Conservation (phyloP, 2,113 vertebrate species). For the Crypturellus undulatus region DNA sequence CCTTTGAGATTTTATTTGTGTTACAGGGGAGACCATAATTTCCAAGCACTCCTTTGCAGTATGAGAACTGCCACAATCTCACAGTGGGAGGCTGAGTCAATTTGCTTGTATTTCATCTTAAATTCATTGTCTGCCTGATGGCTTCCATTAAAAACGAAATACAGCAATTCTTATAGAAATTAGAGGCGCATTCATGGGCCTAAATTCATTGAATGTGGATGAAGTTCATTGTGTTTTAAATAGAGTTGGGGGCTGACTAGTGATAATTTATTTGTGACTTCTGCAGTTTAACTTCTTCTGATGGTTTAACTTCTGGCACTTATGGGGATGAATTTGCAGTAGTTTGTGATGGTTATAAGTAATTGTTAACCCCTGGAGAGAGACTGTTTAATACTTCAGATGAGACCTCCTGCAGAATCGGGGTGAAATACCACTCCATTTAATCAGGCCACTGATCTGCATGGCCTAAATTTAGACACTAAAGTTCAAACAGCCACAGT, state of each 20-base stretch:
- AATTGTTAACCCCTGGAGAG: neutral
- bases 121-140: neutral
- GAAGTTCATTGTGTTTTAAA: neutral
- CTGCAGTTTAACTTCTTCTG: neutral
- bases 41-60: neutral
- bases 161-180: neutral
- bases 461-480: neutral
- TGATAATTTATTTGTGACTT: neutral
- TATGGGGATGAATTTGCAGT: neutral
- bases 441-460: neutral
- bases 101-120: slow-evolving; percentile 19
- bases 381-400: neutral
- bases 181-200: neutral
- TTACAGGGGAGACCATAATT: neutral
- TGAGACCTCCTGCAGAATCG: neutral
- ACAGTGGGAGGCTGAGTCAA: neutral
- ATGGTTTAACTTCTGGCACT: neutral
- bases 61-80: neutral
- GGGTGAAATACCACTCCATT: neutral
- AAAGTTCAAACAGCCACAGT: neutral
- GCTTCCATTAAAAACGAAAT: slow-evolving; percentile 7
- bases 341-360: neutral
- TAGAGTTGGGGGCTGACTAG: neutral
- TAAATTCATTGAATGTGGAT: neutral
- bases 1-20: neutral